phyloP scores from a whole-genome alignment of 2,113 vertebrate genomes.

The Tupaia tana region DNA sequence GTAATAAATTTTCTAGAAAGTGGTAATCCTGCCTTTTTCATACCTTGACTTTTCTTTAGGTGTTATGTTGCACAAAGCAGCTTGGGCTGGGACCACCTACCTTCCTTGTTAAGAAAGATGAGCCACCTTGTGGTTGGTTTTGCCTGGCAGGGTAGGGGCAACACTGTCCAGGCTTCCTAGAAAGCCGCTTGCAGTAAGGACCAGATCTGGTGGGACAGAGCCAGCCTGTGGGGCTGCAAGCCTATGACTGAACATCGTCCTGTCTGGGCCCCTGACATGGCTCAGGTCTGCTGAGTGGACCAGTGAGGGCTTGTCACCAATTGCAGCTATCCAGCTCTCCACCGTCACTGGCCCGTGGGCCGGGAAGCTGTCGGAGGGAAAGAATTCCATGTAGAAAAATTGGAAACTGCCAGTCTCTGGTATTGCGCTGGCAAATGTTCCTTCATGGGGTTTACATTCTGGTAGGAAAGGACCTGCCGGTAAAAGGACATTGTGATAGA shows the following conservation, averaged over 20 bases:
- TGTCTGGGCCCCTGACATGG: background rate
- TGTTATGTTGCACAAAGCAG: fast-evolving
- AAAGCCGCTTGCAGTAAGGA: background rate
- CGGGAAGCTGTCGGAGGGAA: background rate
- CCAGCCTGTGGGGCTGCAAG: too few relatives aligned
- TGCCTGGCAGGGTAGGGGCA: too few relatives aligned
- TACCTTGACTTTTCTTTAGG: fast-evolving
- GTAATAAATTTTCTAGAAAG: slow-evolving; percentile 63
- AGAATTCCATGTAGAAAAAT: too few relatives aligned
- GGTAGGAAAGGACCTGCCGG: background rate
- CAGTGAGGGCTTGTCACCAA: too few relatives aligned
- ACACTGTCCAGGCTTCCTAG: background rate
- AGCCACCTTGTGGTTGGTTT: background rate
- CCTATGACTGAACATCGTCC: too few relatives aligned
- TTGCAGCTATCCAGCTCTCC: background rate
- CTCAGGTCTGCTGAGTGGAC: background rate
- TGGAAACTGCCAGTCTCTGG: background rate
- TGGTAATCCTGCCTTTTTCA: background rate
- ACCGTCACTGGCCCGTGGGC: background rate
- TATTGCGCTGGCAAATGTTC: background rate
- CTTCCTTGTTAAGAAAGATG: background rate
- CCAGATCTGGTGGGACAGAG: background rate
- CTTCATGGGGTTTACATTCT: background rate
- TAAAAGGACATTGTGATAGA: background rate
- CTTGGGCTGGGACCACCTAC: background rate